Percentiles rank a stretch among this genome's conserved stretches.
These are phyloP conservation scores for Nesogale talazaci DNA, from an alignment of 2,113 vertebrate species.

Conservation along the genomic window DNA sequence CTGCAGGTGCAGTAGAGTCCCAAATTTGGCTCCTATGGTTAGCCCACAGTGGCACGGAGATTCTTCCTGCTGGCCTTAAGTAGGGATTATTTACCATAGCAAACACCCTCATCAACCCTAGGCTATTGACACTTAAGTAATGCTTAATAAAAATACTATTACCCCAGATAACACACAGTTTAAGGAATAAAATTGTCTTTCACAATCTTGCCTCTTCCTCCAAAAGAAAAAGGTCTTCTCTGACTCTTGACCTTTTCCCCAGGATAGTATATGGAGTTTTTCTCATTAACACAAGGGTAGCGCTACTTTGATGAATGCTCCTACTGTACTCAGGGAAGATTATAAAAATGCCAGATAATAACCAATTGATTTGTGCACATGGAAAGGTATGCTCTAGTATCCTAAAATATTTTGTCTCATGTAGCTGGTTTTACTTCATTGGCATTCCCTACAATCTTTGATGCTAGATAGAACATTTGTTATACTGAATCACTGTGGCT, in stretches of 20 bases:
- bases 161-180: neutral
- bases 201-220: conserved; percentile 25
- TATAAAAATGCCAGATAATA: conserved; percentile 31
- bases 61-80: neutral
- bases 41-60: too few relatives aligned
- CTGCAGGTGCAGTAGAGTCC: too few relatives aligned
- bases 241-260: neutral
- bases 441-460: neutral
- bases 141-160: conserved; percentile 45
- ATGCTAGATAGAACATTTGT: neutral
- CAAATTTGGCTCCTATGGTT: too few relatives aligned
- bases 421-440: neutral
- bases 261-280: neutral
- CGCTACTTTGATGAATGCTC: conserved; percentile 5
- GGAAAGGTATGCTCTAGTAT: neutral
- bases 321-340: neutral
- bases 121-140: conserved; percentile 24
- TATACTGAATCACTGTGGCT: neutral
- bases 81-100: conserved; percentile 14
- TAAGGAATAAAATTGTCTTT: conserved; percentile 49
- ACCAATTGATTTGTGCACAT: neutral
- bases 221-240: conserved; percentile 62
- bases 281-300: neutral
- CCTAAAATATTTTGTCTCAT: conserved; percentile 45
- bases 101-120: conserved; percentile 34